A percentile compares a stretch with the other conserved stretches of the same genome.
phyloP scores from a whole-genome alignment of 2,888 invertebrate genomes.

The Perizoma affinitatum region DNA sequence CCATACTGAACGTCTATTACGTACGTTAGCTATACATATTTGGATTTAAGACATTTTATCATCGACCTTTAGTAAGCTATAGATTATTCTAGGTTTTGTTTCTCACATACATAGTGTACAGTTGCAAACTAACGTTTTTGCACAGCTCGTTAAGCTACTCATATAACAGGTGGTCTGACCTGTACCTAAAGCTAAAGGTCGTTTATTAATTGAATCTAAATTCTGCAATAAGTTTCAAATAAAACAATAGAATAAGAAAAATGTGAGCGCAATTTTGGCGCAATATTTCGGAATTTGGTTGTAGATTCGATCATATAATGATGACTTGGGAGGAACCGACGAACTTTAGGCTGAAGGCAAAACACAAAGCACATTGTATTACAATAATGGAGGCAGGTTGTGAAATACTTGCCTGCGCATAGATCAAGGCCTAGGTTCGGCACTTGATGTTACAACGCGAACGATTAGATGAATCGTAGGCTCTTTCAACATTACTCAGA shows the following conservation, averaged over 20 bases:
- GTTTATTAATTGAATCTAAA: slow-evolving; percentile 6
- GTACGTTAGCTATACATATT: too few relatives aligned
- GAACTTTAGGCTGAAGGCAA: slow-evolving; percentile 54
- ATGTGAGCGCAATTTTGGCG: slow-evolving; percentile 9
- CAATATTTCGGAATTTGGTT: slow-evolving; percentile 20
- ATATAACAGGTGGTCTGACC: slow-evolving; percentile 19
- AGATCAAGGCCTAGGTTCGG: slow-evolving; percentile 75
- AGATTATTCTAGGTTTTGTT: slow-evolving; percentile 20
- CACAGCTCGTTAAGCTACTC: slow-evolving; percentile 17
- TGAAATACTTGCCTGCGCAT: slow-evolving; percentile 67
- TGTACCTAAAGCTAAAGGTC: slow-evolving; percentile 22
- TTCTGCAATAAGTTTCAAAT: slow-evolving; percentile 12
- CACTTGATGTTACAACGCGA: slow-evolving; percentile 59
- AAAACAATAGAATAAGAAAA: slow-evolving; percentile 22
- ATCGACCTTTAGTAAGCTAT: too few relatives aligned
- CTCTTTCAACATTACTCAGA: slow-evolving; percentile 37
- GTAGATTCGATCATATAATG: slow-evolving; percentile 28
- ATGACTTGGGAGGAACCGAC: slow-evolving; percentile 51
- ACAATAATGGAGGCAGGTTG: slow-evolving; percentile 57
- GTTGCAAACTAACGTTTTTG: slow-evolving; percentile 17
- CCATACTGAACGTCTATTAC: too few relatives aligned
- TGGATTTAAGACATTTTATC: too few relatives aligned
- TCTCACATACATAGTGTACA: slow-evolving; percentile 7
- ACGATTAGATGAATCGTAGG: slow-evolving; percentile 61
- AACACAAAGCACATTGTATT: slow-evolving; percentile 57